Evolutionary conservation across 2,797 vertebrate species (phyloP).

Genomic region (Scyliorhinus canicula): DNA sequence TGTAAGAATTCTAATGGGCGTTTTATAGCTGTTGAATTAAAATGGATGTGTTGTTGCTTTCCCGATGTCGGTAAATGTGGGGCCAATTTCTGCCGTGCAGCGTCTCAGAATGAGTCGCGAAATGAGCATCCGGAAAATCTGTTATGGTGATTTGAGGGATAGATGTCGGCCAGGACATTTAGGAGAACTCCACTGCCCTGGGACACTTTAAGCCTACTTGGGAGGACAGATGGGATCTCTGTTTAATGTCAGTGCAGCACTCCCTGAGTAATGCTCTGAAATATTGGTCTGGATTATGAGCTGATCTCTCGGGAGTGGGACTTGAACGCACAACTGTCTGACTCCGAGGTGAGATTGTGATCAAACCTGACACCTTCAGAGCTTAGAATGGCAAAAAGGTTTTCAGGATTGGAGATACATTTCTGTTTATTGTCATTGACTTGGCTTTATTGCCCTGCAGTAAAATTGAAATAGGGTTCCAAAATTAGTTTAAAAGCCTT

Average conservation of each 20-base stretch:
- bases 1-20: too few species aligned
- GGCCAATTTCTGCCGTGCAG: neutral
- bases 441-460: neutral
- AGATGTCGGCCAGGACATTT: neutral
- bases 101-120: neutral
- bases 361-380: neutral
- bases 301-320: neutral
- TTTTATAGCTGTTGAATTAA: neutral
- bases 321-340: neutral
- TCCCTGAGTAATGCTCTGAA: too few species aligned
- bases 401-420: neutral
- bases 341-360: neutral
- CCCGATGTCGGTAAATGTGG: neutral
- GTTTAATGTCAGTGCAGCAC: neutral
- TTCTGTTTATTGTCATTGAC: neutral
- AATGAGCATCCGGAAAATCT: neutral
- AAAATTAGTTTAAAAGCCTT: neutral
- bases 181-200: neutral
- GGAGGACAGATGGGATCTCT: neutral
- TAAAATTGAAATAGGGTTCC: neutral
- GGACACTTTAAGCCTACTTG: neutral
- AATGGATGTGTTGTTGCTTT: neutral
- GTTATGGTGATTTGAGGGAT: neutral
- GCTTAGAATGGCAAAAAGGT: neutral
- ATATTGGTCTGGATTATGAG: neutral